Conservation (phyloP, 2,113 vertebrate species). For the Delphinus delphis region DNA sequence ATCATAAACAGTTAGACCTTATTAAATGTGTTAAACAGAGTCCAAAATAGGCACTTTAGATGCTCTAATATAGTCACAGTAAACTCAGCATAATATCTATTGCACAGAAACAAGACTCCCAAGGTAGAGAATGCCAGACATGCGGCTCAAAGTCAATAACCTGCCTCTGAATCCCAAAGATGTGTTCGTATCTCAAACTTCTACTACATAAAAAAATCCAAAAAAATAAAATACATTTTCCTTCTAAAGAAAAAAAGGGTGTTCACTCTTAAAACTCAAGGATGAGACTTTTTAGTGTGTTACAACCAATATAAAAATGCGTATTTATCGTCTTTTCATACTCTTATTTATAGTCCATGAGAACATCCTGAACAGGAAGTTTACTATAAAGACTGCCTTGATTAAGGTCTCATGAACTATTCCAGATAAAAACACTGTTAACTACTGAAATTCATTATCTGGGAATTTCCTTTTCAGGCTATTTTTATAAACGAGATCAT, state of each 20-base stretch:
- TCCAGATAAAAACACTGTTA: slow-evolving; percentile 26
- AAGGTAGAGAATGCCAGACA: not conserved
- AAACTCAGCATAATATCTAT: not conserved
- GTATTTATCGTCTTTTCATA: not conserved
- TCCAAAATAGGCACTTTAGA: not conserved
- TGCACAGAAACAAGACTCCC: not conserved
- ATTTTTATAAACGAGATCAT: slow-evolving; percentile 41
- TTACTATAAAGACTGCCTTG: not conserved
- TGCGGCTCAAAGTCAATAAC: not conserved
- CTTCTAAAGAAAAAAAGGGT: not conserved
- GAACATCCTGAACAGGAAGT: not conserved
- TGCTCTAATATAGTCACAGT: not conserved
- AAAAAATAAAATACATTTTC: not conserved
- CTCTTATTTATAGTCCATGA: not conserved
- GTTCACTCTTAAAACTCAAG: slow-evolving; percentile 3
- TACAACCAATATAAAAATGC: not conserved
- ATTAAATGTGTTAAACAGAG: not conserved
- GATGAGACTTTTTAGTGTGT: not conserved
- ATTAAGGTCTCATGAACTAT: slow-evolving; percentile 21
- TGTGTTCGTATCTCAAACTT: not conserved
- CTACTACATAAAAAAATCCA: not conserved
- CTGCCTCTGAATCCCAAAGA: not conserved
- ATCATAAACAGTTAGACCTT: not conserved
- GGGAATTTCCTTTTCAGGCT: not conserved
- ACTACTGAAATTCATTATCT: slow-evolving; percentile 7